Evolutionary conservation across 2,888 invertebrate species (phyloP), one percentile per base, ranked within the genome.

Genomic region (Xylocampa areola): DNA sequence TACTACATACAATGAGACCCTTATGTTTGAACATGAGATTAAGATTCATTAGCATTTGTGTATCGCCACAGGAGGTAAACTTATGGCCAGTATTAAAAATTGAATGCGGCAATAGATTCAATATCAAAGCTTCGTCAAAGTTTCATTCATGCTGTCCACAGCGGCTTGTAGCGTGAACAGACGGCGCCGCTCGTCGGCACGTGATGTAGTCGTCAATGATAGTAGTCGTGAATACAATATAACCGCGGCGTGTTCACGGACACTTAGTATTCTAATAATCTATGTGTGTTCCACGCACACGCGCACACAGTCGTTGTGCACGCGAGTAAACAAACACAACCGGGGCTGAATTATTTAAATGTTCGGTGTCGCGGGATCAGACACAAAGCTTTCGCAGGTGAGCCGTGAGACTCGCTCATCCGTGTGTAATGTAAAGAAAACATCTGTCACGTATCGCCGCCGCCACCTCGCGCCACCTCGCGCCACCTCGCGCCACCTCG

Each of bases 301-400:
- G 11, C 36, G 4, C 35, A 4, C 29, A 7, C n/a, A 4, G 16
- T 19, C 36, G n/a, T 3, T 19, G 21, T 4, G 19, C 19, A n/a
- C 32, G 47, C 33, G 45, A 41, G 36, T 66, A 58, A 58, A 54
- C 66, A 66, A 61, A 58, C 54, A 69, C 61, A 58, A 62, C 29
- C 40, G 40, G 27, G 30, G 23, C 48, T 54, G 49, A 69, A 70
- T 69, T 66, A 69, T 69, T 69, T 62, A 62, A 69, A 58, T 58
- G 58, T 53, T 66, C 51, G 57, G 39, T 62, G 62, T 69, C 66
- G 51, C 47, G 59, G 52, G 54, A 57, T 57, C 55, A 53, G 51
- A 69, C 53, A 61, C 62, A 69, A 69, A 70, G 70, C 54, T 40
- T 32, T 17, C 40, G 48, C 58, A 66, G 62, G 54, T 70, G 70